Evolutionary conservation across 2,113 vertebrate genomes (phyloP), one percentile per base, ranked within the genome.

Genomic region (Chelonoidis abingdonii): DNA sequence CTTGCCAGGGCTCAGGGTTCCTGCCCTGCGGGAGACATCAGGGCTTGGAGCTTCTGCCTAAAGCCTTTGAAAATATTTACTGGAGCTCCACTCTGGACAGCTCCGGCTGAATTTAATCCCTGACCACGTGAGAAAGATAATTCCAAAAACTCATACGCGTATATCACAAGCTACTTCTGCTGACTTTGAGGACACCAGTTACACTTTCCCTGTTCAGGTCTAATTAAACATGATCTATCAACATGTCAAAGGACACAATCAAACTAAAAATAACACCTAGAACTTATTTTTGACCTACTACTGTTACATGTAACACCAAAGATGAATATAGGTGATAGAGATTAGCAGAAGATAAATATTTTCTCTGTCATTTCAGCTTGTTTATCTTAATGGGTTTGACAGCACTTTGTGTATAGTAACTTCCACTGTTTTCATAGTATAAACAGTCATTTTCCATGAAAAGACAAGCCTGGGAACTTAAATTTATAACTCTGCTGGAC

Each of bases 321-420:
- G 80, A 76, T 52, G 81, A 95, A 95, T 94, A 92, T 57, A 92
- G 87, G 89, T 95, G 94, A 92, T 88, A 93, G 92, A 78, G 41
- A 76, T 27, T 24, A 47, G 9, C 6, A 76, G 24, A 76, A 69
- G 65, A 69, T 8, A 69, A 75, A 44, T 10, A 91, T 96, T 95
- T 95, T 82, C 89, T 92, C 80, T 93, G 83, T 89, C 56, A 76
- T 94, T 97, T 93, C 90, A 87, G 57, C 65, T 92, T 95, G 96
- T 96, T 95, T 96, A 89, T 95, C 94, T 97, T 83, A 54, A 54
- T 90, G 65, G 17, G 91, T 91, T 90, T 96, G 94, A 92, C 93
- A 93, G 75, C 0, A 0, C 81, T 85, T 95, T 96, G 94, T 86
- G 22, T 84, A 92, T 82, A 41, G 3, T 95, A 56, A 90, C 83